Evolutionary conservation across 1,140 invertebrate genomes (phyloP).

Genomic region (Trachelipus rathkii): DNA sequence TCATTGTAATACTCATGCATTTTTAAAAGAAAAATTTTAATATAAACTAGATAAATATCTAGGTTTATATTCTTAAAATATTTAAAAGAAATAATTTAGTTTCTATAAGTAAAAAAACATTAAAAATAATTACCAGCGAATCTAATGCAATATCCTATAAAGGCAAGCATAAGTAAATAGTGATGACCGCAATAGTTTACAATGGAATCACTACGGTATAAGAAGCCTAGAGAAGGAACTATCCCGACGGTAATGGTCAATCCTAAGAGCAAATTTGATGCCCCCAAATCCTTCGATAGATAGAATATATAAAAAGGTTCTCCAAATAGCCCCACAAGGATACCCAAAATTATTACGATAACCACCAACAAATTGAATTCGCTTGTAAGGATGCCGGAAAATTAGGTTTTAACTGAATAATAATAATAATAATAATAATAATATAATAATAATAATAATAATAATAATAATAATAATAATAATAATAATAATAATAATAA

Average conservation of each 20-base stretch:
- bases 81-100: no score
- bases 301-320: constrained; percentile 66
- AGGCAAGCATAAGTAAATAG: constrained; percentile 73
- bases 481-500: no score
- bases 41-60: no score
- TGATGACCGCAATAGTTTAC: constrained; percentile 79
- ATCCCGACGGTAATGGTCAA: constrained; percentile 62
- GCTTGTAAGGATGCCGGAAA: constrained; percentile 54
- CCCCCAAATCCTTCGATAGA: constrained; percentile 56
- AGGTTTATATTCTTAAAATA: no score
- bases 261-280: constrained; percentile 60
- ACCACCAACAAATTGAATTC: constrained; percentile 65
- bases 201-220: constrained; percentile 72
- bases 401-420: constrained; percentile 45
- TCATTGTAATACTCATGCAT: no score
- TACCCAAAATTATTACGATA: constrained; percentile 65
- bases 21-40: no score
- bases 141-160: constrained; percentile 70
- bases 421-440: no score
- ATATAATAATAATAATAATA: no score
- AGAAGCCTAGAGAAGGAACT: constrained; percentile 64
- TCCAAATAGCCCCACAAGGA: constrained; percentile 73
- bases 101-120: no score
- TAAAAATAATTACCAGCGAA: constrained; percentile 57
- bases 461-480: constrained; percentile 10